Base-by-base conservation (phyloP, 2,797 vertebrate genomes). In the Clarias laeviceps region DNA sequence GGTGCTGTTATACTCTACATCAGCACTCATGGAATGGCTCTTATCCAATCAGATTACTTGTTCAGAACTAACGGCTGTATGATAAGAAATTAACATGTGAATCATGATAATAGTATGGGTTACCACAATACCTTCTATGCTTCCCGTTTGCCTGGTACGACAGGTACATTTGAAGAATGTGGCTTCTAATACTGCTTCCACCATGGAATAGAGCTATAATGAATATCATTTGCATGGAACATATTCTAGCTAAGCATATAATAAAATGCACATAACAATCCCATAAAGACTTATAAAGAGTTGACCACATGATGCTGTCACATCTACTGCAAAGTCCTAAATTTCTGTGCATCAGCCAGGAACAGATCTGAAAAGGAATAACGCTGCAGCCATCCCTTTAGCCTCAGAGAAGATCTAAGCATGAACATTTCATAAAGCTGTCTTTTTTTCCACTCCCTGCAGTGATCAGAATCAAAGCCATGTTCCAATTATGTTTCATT, bases 401-500 rank as follows among this genome's bases (percentile, higher is more conserved):
- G 80, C 74, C 69, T 78, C 37, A 11, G n/a, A 81, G 64, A n/a
- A 65, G 76, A 18, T 50, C 61, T 24, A 59, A 22, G 45, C 72
- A 78, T 69, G 59, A 88, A 83, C 40, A 82, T 82, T 86, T 84
- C 73, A 86, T 82, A 62, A 76, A 81, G 56, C 22, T 17, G 65
- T 32, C 77, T 82, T 61, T 86, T 54, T 11, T 45, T 57, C 81
- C 83, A 80, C 76, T 77, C 61, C 40, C 73, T 17, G 40, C 61
- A 45, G 64, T 82, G 81, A 85, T 88, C 54, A 57, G 34, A 87
- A 85, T 82, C 72, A 86, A 87, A 87, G 74, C 73, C 83, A 88
- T 87, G 87, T 86, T 84, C 82, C 87, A 88, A 84, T 87, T 87
- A 84, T 50, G 84, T 80, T 72, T 80, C 82, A 83, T 88, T 84